Evolutionary conservation across 2,113 vertebrate genomes (phyloP).

Genomic region (Halichoeres trimaculatus): DNA sequence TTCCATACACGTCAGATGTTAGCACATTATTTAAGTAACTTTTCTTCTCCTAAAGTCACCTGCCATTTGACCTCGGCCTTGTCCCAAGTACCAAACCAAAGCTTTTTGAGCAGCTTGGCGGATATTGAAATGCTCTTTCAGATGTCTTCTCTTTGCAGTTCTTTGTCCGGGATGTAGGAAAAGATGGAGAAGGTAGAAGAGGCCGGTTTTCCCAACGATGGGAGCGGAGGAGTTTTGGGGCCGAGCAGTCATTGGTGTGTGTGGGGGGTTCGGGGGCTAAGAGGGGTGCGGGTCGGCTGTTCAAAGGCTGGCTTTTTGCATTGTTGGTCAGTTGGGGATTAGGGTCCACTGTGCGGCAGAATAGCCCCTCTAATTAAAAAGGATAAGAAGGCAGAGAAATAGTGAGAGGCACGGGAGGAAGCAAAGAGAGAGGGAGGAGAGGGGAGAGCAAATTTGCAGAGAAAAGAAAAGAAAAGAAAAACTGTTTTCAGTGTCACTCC

Average conservation of each 20-base stretch:
- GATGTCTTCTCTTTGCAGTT: slow-evolving; percentile 36
- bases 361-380: slow-evolving; percentile 87
- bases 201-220: slow-evolving; percentile 49
- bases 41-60: slow-evolving; percentile 43
- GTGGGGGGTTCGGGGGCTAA: slow-evolving; percentile 26
- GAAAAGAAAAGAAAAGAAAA: slow-evolving; percentile 81
- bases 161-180: slow-evolving; percentile 60
- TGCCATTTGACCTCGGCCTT: slow-evolving; percentile 58
- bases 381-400: slow-evolving; percentile 84
- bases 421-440: slow-evolving; percentile 74
- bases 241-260: slow-evolving; percentile 43
- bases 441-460: slow-evolving; percentile 79
- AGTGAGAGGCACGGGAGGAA: slow-evolving; percentile 81
- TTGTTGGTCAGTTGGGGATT: slow-evolving; percentile 86
- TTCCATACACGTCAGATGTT: slow-evolving; percentile 12
- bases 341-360: slow-evolving; percentile 80
- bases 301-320: slow-evolving; percentile 85
- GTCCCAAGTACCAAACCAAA: slow-evolving; percentile 17
- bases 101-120: slow-evolving; percentile 36
- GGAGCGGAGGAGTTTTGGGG: slow-evolving; percentile 62
- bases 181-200: slow-evolving; percentile 40
- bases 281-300: slow-evolving; percentile 79
- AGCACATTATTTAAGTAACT: slow-evolving; percentile 40
- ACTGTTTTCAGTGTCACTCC: slow-evolving; percentile 82
- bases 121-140: slow-evolving; percentile 63